phyloP scores from a whole-genome alignment of 2,113 vertebrate species.

The Psophia crepitans region DNA sequence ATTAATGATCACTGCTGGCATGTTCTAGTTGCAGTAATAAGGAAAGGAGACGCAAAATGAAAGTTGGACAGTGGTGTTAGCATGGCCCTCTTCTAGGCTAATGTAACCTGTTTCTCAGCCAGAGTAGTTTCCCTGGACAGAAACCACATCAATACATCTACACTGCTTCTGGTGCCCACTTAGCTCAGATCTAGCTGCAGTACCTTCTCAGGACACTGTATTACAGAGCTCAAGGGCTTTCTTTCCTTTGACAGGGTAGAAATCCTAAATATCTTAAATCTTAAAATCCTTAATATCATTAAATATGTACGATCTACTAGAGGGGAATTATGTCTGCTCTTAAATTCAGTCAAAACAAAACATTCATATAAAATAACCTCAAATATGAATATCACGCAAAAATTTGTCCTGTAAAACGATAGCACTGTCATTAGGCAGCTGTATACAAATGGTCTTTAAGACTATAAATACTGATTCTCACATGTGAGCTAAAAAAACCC shows the following conservation, averaged over 20 bases:
- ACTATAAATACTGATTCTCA: conserved; percentile 23
- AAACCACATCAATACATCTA: not conserved
- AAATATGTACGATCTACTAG: not conserved
- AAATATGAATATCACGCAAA: not conserved
- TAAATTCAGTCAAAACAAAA: conserved; percentile 21
- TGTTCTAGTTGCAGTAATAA: not conserved
- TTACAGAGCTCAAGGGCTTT: not conserved
- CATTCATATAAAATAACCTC: not conserved
- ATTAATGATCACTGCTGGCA: not conserved
- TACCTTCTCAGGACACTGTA: not conserved
- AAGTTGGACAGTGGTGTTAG: not conserved
- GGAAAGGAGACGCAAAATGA: not conserved
- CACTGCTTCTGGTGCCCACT: not conserved
- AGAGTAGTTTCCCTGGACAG: not conserved
- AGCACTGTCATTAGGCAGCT: conserved; percentile 41
- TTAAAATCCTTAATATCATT: not conserved
- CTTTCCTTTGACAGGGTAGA: not conserved
- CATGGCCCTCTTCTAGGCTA: not conserved
- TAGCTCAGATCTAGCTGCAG: not conserved
- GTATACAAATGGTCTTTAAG: not conserved
- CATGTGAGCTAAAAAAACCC: not conserved
- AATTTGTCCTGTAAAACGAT: not conserved
- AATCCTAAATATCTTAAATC: not conserved
- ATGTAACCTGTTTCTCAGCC: not conserved
- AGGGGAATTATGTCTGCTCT: not conserved